phyloP scores from a whole-genome alignment of 2,113 vertebrate species.

The Ardeotis arabs region DNA sequence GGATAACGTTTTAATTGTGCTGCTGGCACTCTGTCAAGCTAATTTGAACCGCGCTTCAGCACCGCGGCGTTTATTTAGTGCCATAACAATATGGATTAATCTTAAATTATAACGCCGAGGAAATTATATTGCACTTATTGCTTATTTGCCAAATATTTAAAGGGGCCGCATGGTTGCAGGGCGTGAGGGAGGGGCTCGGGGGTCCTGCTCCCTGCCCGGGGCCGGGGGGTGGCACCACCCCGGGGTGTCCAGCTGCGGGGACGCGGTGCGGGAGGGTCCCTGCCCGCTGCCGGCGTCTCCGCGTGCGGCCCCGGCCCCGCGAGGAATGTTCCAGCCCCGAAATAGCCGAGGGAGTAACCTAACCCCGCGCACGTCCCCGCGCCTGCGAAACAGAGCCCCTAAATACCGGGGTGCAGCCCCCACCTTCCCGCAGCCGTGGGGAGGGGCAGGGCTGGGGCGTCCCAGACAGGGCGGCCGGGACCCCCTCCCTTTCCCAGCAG shows the following conservation, averaged over 20 bases:
- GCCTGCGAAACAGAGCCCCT: neutral
- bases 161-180: neutral
- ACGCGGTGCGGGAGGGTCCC: neutral
- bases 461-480: neutral
- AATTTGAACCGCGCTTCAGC: constrained; percentile 32
- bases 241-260: fast-evolving
- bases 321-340: constrained; percentile 53
- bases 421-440: fast-evolving
- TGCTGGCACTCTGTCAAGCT: constrained; percentile 37
- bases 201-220: neutral
- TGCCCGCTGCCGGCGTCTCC: neutral
- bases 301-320: neutral
- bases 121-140: constrained; percentile 27
- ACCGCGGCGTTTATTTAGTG: constrained; percentile 39
- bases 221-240: neutral
- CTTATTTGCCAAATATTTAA: constrained; percentile 32
- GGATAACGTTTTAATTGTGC: constrained; percentile 43
- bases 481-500: neutral
- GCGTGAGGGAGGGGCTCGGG: fast-evolving
- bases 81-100: constrained; percentile 66
- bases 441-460: neutral
- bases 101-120: constrained; percentile 45
- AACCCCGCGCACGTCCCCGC: neutral
- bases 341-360: constrained; percentile 36
- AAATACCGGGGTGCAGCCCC: neutral